Evolutionary conservation across 23 tunicate genomes (phyloP), one percentile per base, ranked within the genome.

Genomic region (Diplosoma virens): DNA sequence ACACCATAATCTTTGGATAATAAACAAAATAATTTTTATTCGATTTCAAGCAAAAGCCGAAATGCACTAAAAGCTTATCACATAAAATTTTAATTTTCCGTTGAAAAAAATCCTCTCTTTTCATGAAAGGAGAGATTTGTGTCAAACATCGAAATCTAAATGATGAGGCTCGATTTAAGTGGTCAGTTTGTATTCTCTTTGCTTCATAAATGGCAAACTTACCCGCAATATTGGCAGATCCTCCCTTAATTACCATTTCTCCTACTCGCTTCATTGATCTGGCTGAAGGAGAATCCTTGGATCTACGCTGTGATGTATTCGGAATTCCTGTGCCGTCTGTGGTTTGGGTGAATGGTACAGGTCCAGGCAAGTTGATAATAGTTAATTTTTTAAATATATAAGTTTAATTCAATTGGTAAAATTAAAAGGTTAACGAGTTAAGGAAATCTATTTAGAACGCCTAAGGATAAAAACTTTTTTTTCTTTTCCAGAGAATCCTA

Each of bases 301-400:
- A 26, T 7, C 47, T 92, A 35, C 27, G 37, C 6, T 92, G 97
- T 56, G 59, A 32, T 32, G 87, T 83, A 6, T 55, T 25, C 4
- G 97, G 97, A 11, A 41, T 35, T 17, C 91, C 97, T 2, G 37
- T 52, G 0, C 97, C 97, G 0, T 78, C 90, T 33, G 87, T 92
- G 6, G 76, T 82, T 20, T 92, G 97, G 97, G 26, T 67, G 59
- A 59, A 74, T 30, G 33, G 30, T 17, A 67, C 74, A 2, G 74
- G 52, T 9, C 16, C 17, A 18, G 75, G 79, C 46, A 24, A 26
- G 29, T 59, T 75, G 25, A 37, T 75, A 59, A 24, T 58, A 30
- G 50, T 7, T 7, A 41, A 41, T 1, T 7, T 50, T 71, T 71
- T 7, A 28, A 28, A 30, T 16, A 11, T 67, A 0, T 29, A 21